Percentiles rank a stretch among this genome's conserved stretches.
Evolutionary conservation across 1,140 invertebrate species (phyloP).

Genomic region (Portunus trituberculatus): DNA sequence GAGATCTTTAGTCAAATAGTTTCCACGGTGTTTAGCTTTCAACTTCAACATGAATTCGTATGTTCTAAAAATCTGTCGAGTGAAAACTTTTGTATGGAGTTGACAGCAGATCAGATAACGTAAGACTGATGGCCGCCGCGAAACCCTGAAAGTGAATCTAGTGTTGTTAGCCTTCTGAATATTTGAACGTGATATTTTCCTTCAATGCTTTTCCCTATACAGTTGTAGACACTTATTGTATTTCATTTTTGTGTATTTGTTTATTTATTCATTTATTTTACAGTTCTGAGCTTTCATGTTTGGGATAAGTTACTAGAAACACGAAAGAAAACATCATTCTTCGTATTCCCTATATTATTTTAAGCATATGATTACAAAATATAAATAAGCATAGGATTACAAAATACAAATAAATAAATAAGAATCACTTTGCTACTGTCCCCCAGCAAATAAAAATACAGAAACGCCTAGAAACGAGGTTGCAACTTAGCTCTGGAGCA

Average conservation of each 20-base stretch:
- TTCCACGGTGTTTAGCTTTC: no score
- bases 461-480: background rate
- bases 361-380: conserved; percentile 4
- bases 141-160: no score
- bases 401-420: conserved; percentile 36
- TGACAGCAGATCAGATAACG: no score
- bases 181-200: no score
- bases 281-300: background rate
- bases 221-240: no score
- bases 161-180: no score
- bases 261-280: conserved; percentile 5
- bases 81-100: no score
- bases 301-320: background rate
- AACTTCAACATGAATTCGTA: no score
- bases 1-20: no score
- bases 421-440: background rate
- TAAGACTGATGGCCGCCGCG: no score
- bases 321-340: background rate
- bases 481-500: background rate
- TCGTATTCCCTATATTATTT: background rate
- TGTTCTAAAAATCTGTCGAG: no score
- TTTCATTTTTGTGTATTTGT: background rate
- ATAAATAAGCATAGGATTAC: background rate
- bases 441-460: background rate
- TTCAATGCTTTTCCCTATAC: no score